Evolutionary conservation across 2,113 vertebrate genomes (phyloP).

Genomic region (Rattus rattus): DNA sequence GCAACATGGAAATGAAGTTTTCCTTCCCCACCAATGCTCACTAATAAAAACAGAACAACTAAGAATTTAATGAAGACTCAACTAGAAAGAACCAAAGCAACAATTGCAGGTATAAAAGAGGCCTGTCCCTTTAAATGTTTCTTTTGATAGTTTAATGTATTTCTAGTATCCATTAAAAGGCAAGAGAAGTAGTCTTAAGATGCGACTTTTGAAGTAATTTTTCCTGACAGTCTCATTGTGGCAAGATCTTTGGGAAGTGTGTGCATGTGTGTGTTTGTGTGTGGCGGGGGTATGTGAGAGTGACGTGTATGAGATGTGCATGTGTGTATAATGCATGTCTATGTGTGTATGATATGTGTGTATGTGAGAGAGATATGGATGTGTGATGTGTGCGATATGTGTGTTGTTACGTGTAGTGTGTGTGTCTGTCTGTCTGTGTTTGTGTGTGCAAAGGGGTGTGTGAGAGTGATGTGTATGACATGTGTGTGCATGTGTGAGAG

Average conservation of each 20-base stretch:
- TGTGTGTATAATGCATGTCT: too few species aligned
- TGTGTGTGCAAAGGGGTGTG: not conserved
- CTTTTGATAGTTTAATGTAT: not conserved
- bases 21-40: not conserved
- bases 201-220: not conserved
- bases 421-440: not conserved
- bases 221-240: not conserved
- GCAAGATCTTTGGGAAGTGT: not conserved
- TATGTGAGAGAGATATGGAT: not conserved
- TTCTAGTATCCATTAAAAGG: not conserved
- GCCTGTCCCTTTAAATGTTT: not conserved
- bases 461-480: not conserved
- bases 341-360: not conserved
- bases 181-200: not conserved
- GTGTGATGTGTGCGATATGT: not conserved
- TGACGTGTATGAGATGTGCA: too few species aligned
- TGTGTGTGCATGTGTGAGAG: not conserved
- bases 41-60: not conserved
- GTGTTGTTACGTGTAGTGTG: too few species aligned
- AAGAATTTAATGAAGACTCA: not conserved
- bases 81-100: not conserved
- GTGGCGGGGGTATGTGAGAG: too few species aligned
- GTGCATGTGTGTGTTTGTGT: not conserved
- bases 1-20: not conserved
- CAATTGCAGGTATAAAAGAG: not conserved